These are phyloP conservation scores for Adrianichthys oophorus DNA, from an alignment of 2,797 vertebrate species.

Conservation along the genomic window DNA sequence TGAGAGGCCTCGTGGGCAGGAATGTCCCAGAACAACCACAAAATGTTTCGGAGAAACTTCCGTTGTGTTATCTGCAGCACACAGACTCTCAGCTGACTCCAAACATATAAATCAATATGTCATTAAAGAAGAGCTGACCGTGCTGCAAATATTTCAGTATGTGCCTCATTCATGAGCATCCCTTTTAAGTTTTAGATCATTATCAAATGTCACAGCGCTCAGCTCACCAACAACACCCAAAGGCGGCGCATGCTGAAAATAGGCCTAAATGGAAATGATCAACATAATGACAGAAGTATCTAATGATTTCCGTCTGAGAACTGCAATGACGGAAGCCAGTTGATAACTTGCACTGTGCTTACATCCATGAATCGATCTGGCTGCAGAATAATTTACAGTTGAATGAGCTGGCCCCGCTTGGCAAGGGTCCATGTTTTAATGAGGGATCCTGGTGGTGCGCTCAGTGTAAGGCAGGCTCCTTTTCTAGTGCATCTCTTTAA, in stretches of 20 bases:
- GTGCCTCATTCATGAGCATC: conserved; percentile 17
- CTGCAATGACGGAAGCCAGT: conserved; percentile 31
- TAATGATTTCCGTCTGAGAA: conserved; percentile 26
- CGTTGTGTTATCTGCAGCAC: conserved; percentile 28
- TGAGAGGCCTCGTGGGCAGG: too few species aligned
- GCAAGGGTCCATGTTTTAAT: conserved; percentile 35
- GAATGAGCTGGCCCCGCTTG: conserved; percentile 41
- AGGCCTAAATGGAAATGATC: conserved; percentile 23
- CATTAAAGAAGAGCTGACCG: conserved; percentile 32
- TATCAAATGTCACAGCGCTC: not conserved
- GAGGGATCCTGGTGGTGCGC: conserved; percentile 30
- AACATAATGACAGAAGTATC: conserved; percentile 20
- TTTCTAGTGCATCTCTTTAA: not conserved
- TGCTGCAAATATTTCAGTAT: conserved; percentile 30
- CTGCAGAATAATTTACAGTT: conserved; percentile 53
- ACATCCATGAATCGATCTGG: conserved; percentile 44
- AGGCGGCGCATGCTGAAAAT: not conserved
- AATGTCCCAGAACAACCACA: too few species aligned
- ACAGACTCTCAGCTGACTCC: conserved; percentile 27
- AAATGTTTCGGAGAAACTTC: conserved; percentile 22
- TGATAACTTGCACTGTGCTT: conserved; percentile 47
- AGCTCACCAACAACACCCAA: not conserved
- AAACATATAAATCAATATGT: conserved; percentile 43
- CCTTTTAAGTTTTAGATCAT: conserved; percentile 11
- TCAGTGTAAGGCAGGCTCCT: conserved; percentile 10